Evolutionary conservation across 2,113 vertebrate genomes (phyloP), one percentile per base, ranked within the genome.

Genomic region (Hippocampus guttulatus): DNA sequence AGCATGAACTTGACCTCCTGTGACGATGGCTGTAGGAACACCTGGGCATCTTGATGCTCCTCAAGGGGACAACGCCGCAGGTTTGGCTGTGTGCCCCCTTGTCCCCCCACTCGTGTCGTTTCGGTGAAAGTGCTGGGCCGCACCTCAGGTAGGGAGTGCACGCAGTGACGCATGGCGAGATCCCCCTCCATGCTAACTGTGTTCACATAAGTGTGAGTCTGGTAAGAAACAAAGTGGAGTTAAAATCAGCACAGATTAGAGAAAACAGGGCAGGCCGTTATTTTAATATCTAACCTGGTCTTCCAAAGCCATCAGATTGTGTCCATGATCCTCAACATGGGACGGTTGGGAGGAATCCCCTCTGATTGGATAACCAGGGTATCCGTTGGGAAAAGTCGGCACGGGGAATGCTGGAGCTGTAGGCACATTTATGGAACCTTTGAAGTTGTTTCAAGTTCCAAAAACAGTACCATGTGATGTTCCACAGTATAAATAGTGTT

Each of bases 151-250:
- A 98, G 82, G 54, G 96, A 92, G 91, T 97, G 96, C 79, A 96
- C 91, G 85, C 95, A 95, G 78, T 95, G 95, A 54, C 92, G 94
- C 87, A 93, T 93, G 68, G 93, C 91, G 86, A 90, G 91, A 73
- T 96, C 96, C 65, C 93, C 96, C 69, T 98, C 95, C 33, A 94
- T 92, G 43, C 87, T 93, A 54, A 95, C 93, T 25, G 95, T 97
- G 88, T 98, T 99, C 77, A 99, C 96, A 63, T 99, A 99, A 47
- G 97, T 99, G 90, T 99, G 97, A 71, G 95, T 94, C 97, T 99
- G 90, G 61, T 52, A 62, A 64, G 71, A 1, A 68, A 33, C 27
- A 27, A 69, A 45, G 43, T 5, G 64, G 30, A 20, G 25, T 75
- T 20, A 76, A 33, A 69, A 1, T 23, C 62, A 55, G 55, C 63